These are phyloP conservation scores for Formica aserva DNA, from an alignment of 2,888 invertebrate genomes.

Conservation along the genomic window DNA sequence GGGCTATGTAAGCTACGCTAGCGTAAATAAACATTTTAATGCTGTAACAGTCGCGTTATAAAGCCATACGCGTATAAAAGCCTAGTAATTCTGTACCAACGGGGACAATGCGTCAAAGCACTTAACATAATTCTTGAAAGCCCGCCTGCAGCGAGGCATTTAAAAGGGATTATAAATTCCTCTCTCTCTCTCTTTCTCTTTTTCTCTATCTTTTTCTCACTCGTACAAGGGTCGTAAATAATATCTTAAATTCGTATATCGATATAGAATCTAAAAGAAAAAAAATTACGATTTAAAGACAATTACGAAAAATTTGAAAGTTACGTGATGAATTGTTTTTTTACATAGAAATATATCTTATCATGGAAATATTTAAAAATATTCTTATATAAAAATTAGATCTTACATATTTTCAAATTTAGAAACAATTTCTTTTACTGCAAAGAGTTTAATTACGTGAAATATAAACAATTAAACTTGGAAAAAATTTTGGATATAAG, in stretches of 20 bases:
- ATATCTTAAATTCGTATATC: not conserved
- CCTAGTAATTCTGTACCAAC: conserved; percentile 57
- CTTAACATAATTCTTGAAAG: conserved; percentile 56
- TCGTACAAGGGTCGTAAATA: not conserved
- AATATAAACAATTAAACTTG: not conserved
- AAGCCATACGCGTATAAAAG: conserved; percentile 55
- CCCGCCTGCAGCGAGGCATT: conserved; percentile 49
- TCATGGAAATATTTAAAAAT: not conserved
- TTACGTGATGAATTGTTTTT: not conserved
- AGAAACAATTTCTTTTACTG: not conserved
- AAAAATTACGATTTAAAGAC: not conserved
- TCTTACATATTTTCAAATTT: not conserved
- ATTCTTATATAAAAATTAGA: not conserved
- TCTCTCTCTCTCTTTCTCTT: conserved; percentile 64
- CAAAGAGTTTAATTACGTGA: not conserved
- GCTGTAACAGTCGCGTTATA: conserved; percentile 55
- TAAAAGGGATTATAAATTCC: conserved; percentile 53
- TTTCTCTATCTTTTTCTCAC: conserved; percentile 58
- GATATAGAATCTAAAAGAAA: not conserved
- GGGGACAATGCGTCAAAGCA: conserved; percentile 56
- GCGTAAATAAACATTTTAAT: conserved; percentile 59
- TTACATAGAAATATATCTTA: not conserved
- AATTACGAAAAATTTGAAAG: not conserved
- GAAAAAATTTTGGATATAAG: not conserved
- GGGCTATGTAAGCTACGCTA: conserved; percentile 56